Evolutionary conservation across 2,888 invertebrate genomes (phyloP), one percentile per base, ranked within the genome.

Genomic region (Dorcus parallelipipedus): DNA sequence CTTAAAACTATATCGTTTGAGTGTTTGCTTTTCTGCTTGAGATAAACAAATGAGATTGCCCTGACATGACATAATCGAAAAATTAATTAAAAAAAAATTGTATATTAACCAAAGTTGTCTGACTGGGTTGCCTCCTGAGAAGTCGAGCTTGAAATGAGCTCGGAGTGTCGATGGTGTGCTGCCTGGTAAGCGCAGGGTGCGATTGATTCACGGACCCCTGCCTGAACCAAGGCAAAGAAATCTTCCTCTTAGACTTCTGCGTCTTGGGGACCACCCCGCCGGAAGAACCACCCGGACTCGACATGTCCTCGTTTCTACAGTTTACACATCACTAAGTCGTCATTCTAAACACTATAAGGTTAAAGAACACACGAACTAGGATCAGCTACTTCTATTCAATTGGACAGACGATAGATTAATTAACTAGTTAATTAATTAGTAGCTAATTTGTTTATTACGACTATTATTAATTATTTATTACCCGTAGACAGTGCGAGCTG

Each of bases 101-200:
- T n/a, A 61, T 58, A 61, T 55, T 65, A 71, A 79, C 78, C 78
- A 79, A 72, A 60, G 74, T 71, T 62, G 83, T 83, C 70, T 86
- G 85, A 73, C 83, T 84, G 73, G 84, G 84, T 79, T 86, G 85
- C 65, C 85, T 81, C 70, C 85, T 87, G 75, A 90, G 84, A 64
- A 88, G 82, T 67, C 87, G 83, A 71, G 91, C 89, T 72, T 91
- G 88, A 81, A 92, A 91, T 61, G 91, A 90, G 77, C 91, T 86
- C 73, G 93, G 93, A 66, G 93, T 91, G 80, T 93, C 93, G 81
- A 94, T 93, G 79, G 93, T 93, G 78, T 93, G 93, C 78, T 93
- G 93, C 56, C 93, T 85, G 61, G 91, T 85, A 57, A 93, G 84
- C 56, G 85, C 84, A 62, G 89, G 88, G 78, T 90, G 91, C 54